These are phyloP conservation scores for Puntigrus tetrazona DNA, from an alignment of 2,113 vertebrate species.

Conservation along the genomic window DNA sequence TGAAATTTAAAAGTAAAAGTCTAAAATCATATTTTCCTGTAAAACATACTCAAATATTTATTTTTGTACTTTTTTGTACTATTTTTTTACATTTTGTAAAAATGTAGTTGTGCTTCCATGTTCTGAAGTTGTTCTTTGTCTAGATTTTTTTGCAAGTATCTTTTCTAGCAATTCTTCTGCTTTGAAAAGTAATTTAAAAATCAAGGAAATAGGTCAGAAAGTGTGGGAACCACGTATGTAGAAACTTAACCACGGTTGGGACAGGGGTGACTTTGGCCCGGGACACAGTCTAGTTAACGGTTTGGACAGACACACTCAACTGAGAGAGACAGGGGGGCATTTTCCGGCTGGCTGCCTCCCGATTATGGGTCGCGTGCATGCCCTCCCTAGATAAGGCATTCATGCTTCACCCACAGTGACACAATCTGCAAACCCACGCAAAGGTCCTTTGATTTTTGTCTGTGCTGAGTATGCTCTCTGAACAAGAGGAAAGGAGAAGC, in stretches of 20 bases:
- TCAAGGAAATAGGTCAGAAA: not conserved
- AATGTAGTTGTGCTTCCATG: not conserved
- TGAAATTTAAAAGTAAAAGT: not conserved
- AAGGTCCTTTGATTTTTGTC: not conserved
- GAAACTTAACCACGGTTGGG: not conserved
- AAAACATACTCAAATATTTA: not conserved
- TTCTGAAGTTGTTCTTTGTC: not conserved
- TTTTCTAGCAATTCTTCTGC: not conserved
- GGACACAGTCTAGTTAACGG: slow-evolving; percentile 11
- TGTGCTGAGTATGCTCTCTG: not conserved
- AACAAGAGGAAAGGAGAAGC: not conserved
- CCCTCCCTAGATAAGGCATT: slow-evolving; percentile 34
- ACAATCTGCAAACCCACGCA: slow-evolving; percentile 30
- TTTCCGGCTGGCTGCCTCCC: slow-evolving; percentile 39
- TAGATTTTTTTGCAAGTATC: not conserved
- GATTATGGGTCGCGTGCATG: slow-evolving; percentile 51
- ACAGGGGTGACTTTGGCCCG: slow-evolving; percentile 5
- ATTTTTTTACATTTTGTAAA: too few relatives aligned
- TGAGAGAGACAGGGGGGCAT: slow-evolving; percentile 38
- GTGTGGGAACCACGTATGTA: not conserved
- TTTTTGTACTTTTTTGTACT: not conserved
- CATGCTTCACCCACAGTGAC: slow-evolving; percentile 26
- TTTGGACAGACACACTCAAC: slow-evolving; percentile 28
- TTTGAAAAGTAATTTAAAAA: not conserved
- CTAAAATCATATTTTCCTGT: not conserved